Percentiles rank a stretch among this genome's conserved stretches.
Evolutionary conservation across 1,140 invertebrate genomes (phyloP).

Genomic region (Lepidurus packardi): DNA sequence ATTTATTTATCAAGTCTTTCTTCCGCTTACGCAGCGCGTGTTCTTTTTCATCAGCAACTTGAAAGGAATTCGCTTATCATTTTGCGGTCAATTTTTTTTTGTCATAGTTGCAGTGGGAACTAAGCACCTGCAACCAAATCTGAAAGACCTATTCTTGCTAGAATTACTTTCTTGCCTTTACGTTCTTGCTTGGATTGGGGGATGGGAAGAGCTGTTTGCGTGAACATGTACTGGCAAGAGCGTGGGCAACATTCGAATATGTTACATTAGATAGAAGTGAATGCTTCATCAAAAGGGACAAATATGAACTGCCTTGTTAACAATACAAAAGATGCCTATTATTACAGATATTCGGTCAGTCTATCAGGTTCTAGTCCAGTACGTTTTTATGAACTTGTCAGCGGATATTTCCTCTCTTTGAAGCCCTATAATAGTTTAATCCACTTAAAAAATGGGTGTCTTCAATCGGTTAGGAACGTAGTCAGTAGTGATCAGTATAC

Average conservation of each 20-base stretch:
- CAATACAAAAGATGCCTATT: constrained; percentile 22
- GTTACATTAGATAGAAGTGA: constrained; percentile 22
- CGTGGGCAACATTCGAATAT: neutral
- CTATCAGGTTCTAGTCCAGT: neutral
- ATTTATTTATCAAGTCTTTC: constrained; percentile 19
- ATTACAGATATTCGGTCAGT: neutral
- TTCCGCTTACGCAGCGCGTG: constrained; percentile 9
- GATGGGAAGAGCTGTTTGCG: neutral
- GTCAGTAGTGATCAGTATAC: neutral
- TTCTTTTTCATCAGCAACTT: neutral
- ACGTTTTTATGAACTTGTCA: neutral
- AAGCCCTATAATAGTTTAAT: neutral
- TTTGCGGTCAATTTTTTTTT: too few species aligned
- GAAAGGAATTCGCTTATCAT: neutral
- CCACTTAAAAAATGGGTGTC: neutral
- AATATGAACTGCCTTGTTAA: constrained; percentile 22
- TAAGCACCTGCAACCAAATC: neutral
- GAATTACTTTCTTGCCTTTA: constrained; percentile 22
- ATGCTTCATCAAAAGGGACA: constrained; percentile 2
- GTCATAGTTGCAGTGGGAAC: too few species aligned
- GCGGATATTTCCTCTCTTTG: neutral
- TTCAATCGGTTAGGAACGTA: neutral
- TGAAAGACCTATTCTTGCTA: neutral
- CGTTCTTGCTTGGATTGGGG: neutral
- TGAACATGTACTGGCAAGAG: neutral